Evolutionary conservation across 1,140 invertebrate species (phyloP).

Genomic region (Patella vulgata): DNA sequence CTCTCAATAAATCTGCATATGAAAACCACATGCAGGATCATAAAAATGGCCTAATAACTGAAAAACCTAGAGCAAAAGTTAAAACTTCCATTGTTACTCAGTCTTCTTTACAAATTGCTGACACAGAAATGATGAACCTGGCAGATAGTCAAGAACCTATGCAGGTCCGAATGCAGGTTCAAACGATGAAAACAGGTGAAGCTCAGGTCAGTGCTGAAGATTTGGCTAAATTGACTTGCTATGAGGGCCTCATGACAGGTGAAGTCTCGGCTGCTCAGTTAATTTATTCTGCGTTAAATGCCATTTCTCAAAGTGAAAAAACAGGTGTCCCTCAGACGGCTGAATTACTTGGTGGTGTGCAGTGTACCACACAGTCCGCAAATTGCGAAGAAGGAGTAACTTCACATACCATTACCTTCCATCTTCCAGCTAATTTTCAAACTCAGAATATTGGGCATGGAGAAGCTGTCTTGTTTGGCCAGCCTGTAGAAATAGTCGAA

Average conservation of each 20-base stretch:
- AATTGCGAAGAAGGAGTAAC: constrained; percentile 41
- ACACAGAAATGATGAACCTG: not conserved
- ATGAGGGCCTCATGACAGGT: constrained; percentile 65
- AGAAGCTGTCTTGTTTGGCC: constrained; percentile 2
- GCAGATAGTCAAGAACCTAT: constrained; percentile 19
- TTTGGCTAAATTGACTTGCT: constrained; percentile 41
- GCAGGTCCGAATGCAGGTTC: constrained; percentile 45
- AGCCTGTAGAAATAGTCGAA: constrained; percentile 8
- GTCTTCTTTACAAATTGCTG: too few relatives aligned
- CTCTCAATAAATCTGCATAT: constrained; percentile 72
- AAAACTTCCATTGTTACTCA: too few relatives aligned
- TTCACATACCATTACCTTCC: constrained; percentile 53
- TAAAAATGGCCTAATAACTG: constrained; percentile 67
- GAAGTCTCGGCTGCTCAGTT: constrained; percentile 71
- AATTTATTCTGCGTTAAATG: constrained; percentile 70
- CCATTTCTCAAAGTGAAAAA: constrained; percentile 37
- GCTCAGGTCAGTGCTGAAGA: constrained; percentile 46
- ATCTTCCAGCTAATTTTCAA: constrained; percentile 22
- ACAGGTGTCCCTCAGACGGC: constrained; percentile 1
- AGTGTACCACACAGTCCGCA: constrained; percentile 40
- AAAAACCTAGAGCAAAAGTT: too few relatives aligned
- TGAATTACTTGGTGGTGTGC: constrained; percentile 33
- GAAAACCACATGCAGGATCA: constrained; percentile 72
- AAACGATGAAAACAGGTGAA: constrained; percentile 40
- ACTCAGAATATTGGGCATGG: not conserved